phyloP scores from a whole-genome alignment of 2,113 vertebrate genomes.

The Lethenteron camtschaticum region DNA sequence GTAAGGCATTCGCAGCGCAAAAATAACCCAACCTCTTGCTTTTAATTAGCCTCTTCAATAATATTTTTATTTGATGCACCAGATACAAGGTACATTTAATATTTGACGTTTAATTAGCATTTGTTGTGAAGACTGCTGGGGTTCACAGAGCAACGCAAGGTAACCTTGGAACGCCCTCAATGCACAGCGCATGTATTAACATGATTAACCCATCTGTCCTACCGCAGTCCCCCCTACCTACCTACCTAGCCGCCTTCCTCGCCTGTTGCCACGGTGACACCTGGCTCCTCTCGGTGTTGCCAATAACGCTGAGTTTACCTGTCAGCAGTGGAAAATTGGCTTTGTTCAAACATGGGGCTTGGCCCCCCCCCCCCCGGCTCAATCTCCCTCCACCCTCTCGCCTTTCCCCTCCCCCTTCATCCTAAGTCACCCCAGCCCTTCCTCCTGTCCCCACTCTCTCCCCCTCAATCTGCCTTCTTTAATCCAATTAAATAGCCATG shows the following conservation, averaged over 20 bases:
- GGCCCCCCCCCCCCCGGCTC: neutral
- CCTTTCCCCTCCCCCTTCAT: neutral
- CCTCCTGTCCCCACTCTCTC: neutral
- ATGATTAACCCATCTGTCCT: constrained; percentile 5
- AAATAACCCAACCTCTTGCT: too few species aligned
- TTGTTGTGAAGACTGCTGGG: too few species aligned
- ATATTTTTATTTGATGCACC: too few species aligned
- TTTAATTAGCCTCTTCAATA: too few species aligned
- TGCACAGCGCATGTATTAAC: constrained; percentile 1
- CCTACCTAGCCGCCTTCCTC: neutral
- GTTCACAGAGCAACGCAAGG: neutral
- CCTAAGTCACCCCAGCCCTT: neutral
- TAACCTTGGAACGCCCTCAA: constrained; percentile 5
- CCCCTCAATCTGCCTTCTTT: neutral
- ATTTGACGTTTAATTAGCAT: too few species aligned
- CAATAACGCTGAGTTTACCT: neutral
- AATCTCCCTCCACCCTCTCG: neutral
- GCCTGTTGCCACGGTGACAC: neutral
- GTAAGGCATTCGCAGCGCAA: too few species aligned
- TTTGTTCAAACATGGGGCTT: neutral
- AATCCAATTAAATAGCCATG: too few species aligned
- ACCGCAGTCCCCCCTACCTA: neutral
- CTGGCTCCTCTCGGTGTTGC: neutral
- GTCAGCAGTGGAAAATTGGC: neutral
- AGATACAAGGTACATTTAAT: too few species aligned